Evolutionary conservation across 2,797 vertebrate genomes (phyloP).

Genomic region (Natrix natrix): DNA sequence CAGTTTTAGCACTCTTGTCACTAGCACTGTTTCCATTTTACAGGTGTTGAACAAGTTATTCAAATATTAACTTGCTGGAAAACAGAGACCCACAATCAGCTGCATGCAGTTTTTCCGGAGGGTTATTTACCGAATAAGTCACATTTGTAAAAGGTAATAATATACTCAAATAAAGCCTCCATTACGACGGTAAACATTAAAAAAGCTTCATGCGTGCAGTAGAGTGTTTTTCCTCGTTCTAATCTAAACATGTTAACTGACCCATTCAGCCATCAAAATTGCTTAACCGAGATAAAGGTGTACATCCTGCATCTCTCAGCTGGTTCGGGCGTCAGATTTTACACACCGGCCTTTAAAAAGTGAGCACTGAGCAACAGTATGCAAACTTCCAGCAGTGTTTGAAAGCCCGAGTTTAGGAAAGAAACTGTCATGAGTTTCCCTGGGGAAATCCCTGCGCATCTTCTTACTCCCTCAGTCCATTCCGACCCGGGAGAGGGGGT

Average conservation of each 20-base stretch:
- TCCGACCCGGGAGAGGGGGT: too few relatives aligned
- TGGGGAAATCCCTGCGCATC: not conserved
- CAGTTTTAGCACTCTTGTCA: not conserved
- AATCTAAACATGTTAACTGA: not conserved
- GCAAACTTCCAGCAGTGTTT: not conserved
- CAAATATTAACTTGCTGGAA: not conserved
- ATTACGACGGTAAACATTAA: not conserved
- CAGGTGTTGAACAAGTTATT: not conserved
- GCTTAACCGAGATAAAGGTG: not conserved
- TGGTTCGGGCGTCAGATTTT: not conserved
- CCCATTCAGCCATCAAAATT: not conserved
- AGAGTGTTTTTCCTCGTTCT: not conserved
- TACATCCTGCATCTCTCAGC: not conserved
- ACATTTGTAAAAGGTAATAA: not conserved
- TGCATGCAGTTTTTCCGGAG: not conserved
- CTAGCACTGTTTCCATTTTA: not conserved
- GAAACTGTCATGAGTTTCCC: not conserved
- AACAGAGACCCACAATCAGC: not conserved
- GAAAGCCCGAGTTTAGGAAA: not conserved
- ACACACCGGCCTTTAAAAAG: not conserved
- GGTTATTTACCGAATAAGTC: not conserved
- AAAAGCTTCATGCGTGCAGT: not conserved
- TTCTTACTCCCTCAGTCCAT: not conserved
- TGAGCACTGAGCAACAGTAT: not conserved
- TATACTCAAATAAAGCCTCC: not conserved